Evolutionary conservation across 1,140 invertebrate species (phyloP).

Genomic region (Homarus americanus): DNA sequence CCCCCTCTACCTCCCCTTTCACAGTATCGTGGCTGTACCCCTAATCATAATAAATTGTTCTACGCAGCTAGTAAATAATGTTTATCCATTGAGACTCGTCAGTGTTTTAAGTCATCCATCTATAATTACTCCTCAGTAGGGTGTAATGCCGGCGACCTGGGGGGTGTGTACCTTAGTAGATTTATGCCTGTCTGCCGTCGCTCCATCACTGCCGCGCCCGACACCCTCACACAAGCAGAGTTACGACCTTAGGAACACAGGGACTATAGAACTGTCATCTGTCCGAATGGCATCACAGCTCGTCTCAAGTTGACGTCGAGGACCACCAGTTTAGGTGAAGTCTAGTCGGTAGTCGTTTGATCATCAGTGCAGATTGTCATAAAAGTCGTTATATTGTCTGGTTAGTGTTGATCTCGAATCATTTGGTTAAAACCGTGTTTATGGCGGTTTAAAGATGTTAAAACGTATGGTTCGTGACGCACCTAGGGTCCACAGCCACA

Average conservation of each 20-base stretch:
- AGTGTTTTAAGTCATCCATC: background rate
- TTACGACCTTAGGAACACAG: too few relatives aligned
- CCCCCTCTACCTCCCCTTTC: background rate
- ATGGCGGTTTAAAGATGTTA: background rate
- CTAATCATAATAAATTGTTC: background rate
- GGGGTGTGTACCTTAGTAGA: background rate
- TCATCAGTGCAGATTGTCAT: too few relatives aligned
- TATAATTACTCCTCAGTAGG: background rate
- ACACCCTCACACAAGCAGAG: background rate
- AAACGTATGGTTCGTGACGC: too few relatives aligned
- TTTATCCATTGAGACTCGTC: background rate
- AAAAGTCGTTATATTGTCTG: too few relatives aligned
- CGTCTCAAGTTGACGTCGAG: too few relatives aligned
- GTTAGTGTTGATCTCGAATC: too few relatives aligned
- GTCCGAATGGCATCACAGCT: too few relatives aligned
- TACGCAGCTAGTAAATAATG: background rate
- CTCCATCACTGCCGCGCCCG: background rate
- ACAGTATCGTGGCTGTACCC: background rate
- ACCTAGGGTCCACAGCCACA: too few relatives aligned
- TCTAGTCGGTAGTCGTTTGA: too few relatives aligned
- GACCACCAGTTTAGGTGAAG: too few relatives aligned
- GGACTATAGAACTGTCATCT: too few relatives aligned
- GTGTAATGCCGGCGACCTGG: background rate
- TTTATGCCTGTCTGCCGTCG: background rate
- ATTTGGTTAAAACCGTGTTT: too few relatives aligned